phyloP scores from a whole-genome alignment of 2,113 vertebrate genomes.

The Microcebus griseorufus region DNA sequence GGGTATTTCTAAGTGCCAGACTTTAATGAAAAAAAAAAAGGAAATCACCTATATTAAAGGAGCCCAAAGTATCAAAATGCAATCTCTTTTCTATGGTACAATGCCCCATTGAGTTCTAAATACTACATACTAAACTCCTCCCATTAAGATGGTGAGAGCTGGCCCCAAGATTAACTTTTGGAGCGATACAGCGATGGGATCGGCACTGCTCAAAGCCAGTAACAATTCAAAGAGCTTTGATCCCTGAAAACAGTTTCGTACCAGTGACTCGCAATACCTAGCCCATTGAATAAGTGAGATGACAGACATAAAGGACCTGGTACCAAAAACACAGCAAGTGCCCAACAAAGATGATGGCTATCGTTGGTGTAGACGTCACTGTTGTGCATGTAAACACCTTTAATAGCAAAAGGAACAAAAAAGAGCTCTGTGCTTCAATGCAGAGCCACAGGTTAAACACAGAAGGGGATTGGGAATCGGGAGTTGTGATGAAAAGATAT shows the following conservation, averaged over 20 bases:
- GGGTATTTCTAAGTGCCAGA: constrained; percentile 1
- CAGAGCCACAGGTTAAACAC: background rate
- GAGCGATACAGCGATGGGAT: background rate
- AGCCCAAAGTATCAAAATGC: background rate
- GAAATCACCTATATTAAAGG: background rate
- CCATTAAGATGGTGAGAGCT: background rate
- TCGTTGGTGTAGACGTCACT: background rate
- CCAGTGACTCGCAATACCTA: background rate
- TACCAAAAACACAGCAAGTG: background rate
- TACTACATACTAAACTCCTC: background rate
- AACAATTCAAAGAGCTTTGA: background rate
- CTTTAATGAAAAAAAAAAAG: background rate
- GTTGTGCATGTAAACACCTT: background rate
- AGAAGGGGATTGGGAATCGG: background rate
- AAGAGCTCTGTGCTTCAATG: background rate
- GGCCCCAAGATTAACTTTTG: background rate
- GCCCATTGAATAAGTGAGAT: background rate
- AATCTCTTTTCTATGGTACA: background rate
- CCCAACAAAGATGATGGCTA: background rate
- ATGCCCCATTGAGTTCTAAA: background rate
- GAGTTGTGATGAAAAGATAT: background rate
- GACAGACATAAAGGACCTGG: background rate
- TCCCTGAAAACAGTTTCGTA: background rate
- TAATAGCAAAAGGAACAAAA: background rate
- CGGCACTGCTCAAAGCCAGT: background rate